Evolutionary conservation across 2,888 invertebrate species (phyloP).

Genomic region (Drosophila aldrichi): DNA sequence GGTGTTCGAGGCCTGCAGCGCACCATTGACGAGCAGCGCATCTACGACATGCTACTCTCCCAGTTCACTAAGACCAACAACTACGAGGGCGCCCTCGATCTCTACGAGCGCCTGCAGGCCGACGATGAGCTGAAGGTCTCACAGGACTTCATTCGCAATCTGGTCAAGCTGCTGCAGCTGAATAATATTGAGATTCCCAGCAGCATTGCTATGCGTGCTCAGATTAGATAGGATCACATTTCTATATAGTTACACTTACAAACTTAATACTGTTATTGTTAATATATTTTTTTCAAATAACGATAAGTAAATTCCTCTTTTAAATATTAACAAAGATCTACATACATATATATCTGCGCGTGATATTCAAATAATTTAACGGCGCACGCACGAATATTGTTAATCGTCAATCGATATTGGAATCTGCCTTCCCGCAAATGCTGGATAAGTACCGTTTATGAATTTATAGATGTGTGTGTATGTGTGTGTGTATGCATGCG

Average conservation of each 20-base stretch:
- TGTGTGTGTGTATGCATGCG: not conserved
- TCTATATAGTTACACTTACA: not conserved
- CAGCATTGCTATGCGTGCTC: conserved; percentile 82
- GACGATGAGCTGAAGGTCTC: conserved; percentile 82
- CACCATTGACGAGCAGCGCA: conserved; percentile 81
- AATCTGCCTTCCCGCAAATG: not conserved
- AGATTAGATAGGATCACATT: conserved; percentile 62
- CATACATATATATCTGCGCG: not conserved
- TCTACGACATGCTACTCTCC: conserved; percentile 82
- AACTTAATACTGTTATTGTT: conserved; percentile 15
- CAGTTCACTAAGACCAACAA: conserved; percentile 81
- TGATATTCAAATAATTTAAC: not conserved
- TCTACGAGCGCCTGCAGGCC: conserved; percentile 82
- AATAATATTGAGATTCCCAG: conserved; percentile 84
- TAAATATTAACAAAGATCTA: conserved; percentile 1
- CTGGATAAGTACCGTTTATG: not conserved
- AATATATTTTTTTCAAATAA: not conserved
- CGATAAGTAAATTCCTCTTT: conserved; percentile 26
- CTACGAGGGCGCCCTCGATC: conserved; percentile 75
- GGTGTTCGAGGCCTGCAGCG: conserved; percentile 81
- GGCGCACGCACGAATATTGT: not conserved
- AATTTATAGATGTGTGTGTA: not conserved
- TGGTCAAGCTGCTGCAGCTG: conserved; percentile 82
- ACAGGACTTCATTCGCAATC: conserved; percentile 77
- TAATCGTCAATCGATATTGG: not conserved